phyloP scores from a whole-genome alignment of 2,113 vertebrate species.

The Oncorhynchus masou region DNA sequence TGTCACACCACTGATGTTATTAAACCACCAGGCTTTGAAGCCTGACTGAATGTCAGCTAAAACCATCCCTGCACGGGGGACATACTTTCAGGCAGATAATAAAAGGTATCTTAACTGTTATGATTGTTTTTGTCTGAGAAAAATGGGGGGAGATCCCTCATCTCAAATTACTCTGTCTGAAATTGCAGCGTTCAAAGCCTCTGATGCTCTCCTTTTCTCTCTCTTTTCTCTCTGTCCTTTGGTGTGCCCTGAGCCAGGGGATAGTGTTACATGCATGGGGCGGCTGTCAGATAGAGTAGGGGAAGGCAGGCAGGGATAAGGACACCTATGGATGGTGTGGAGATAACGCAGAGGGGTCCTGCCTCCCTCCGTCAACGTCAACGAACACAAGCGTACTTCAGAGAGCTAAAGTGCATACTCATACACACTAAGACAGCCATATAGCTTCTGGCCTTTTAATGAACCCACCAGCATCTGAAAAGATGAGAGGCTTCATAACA shows the following conservation, averaged over 20 bases:
- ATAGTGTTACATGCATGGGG: constrained; percentile 21
- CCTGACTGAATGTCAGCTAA: constrained; percentile 16
- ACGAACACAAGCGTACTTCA: constrained; percentile 39
- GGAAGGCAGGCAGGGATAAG: neutral
- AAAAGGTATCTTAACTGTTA: constrained; percentile 11
- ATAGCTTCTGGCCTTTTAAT: constrained; percentile 3
- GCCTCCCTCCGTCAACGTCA: neutral
- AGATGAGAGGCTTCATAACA: constrained; percentile 25
- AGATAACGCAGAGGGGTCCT: constrained; percentile 16
- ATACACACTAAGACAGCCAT: constrained; percentile 15
- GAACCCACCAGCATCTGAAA: neutral
- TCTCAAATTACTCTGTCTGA: constrained; percentile 34
- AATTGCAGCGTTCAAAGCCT: constrained; percentile 33
- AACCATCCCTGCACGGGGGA: neutral
- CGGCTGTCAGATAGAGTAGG: constrained; percentile 9
- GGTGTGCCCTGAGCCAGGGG: constrained; percentile 10
- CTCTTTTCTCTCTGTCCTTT: constrained; percentile 15
- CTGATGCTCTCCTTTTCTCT: neutral
- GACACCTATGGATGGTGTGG: constrained; percentile 2
- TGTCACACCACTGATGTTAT: constrained; percentile 29
- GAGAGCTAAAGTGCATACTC: constrained; percentile 33
- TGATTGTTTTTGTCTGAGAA: constrained; percentile 19
- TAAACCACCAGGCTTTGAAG: constrained; percentile 37
- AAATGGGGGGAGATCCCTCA: constrained; percentile 11
- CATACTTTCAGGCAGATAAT: neutral